Evolutionary conservation across 2,113 vertebrate genomes (phyloP).

Genomic region (Pollachius pollachius): DNA sequence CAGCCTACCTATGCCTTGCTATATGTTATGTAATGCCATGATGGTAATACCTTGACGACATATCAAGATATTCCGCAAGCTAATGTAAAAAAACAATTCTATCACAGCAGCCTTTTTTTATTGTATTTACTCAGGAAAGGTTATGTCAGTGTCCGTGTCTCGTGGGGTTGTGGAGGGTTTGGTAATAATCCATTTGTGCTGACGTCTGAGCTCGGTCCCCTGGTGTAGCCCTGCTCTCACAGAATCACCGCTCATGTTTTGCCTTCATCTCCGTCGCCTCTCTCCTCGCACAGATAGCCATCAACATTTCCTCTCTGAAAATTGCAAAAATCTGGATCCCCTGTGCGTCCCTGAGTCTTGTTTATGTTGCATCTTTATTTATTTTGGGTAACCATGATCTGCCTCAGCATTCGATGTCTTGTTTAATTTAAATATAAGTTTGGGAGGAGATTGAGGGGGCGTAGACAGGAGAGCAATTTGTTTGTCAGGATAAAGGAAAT

Average conservation of each 20-base stretch:
- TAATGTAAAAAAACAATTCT: too few relatives aligned
- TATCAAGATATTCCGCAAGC: too few relatives aligned
- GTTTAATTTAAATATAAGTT: slow-evolving; percentile 1
- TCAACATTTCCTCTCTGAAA: not conserved
- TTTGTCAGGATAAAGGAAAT: slow-evolving; percentile 52
- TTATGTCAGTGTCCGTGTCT: too few relatives aligned
- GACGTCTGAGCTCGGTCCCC: too few relatives aligned
- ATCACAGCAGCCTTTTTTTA: too few relatives aligned
- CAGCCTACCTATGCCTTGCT: too few relatives aligned
- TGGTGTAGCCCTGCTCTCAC: not conserved
- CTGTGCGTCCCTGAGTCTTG: not conserved
- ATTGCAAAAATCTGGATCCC: not conserved
- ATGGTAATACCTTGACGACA: too few relatives aligned
- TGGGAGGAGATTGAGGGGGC: not conserved
- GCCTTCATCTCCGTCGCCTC: not conserved
- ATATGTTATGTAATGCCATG: too few relatives aligned
- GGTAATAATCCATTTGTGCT: too few relatives aligned
- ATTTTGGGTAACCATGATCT: not conserved
- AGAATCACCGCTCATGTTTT: not conserved
- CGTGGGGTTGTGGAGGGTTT: too few relatives aligned
- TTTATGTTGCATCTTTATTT: not conserved
- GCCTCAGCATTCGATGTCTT: not conserved
- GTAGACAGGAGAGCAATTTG: not conserved
- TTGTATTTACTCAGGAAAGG: too few relatives aligned
- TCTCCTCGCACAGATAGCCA: not conserved